Evolutionary conservation across 2,888 invertebrate species (phyloP), one percentile per base, ranked within the genome.

Genomic region (Blastobasis lacticolella): DNA sequence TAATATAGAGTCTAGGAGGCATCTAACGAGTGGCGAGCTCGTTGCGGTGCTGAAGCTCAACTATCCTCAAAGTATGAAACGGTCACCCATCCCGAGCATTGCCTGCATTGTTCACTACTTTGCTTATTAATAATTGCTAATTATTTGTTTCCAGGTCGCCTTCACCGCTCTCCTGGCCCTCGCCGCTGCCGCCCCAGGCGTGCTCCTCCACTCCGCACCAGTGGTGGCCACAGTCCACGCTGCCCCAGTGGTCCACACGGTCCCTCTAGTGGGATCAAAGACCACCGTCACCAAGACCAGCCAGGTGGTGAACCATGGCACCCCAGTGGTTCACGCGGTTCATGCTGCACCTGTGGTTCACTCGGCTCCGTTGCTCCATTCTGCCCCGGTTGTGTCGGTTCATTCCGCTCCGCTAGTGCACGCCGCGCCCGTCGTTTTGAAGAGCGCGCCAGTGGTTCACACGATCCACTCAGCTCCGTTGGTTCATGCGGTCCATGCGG

Each of bases 101-200:
- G 23, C 3, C 3, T 10, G 4, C n/a, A 5, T 45, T 9, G 45
- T 46, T 6, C 9, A 46, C 36, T 46, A 23, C 10, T 36, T 8
- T 36, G 36, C 2, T 46, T 5, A 10, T 10, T 23, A 37, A 5
- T 47, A 10, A 38, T 4, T 44, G 23, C 8, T 8, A 37, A 10
- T 9, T 38, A 49, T 45, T 8, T 9, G 40, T 41, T 54, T 57
- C 45, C 75, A 90, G 90, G 69, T 90, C 59, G 81, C 80, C 50
- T 81, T 90, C 71, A 75, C 79, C 67, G 86, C 88, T 57, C 55
- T 90, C 68, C 61, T 90, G 71, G 90, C 89, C 57, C 86, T 79
- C 74, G 89, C 75, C 56, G 86, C 85, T 50, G 87, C 88, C 63
- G 81, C 86, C 23, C 85, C 87, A 6, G 84, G 85, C 43, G 66